These are phyloP conservation scores for Aurelia coerulea DNA, from an alignment of 30 jellyfish, hydroid and myxozoan genomes.

Conservation along the genomic window DNA sequence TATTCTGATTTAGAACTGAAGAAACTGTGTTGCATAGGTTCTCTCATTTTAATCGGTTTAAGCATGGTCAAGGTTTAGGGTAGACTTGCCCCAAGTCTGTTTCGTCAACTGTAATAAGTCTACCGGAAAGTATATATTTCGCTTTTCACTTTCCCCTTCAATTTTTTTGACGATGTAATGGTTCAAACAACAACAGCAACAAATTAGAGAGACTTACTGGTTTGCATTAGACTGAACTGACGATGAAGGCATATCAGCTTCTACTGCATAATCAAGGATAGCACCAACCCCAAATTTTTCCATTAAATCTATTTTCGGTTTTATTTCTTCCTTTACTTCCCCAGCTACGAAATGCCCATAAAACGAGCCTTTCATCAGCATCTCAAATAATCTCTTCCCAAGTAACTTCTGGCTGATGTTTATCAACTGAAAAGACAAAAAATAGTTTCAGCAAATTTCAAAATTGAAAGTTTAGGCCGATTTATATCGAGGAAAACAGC, in stretches of 20 bases:
- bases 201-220: background rate
- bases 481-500: too few relatives aligned
- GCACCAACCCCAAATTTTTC: slow-evolving; percentile 94
- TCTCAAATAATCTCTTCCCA: slow-evolving; percentile 79
- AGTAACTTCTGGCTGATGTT: slow-evolving; percentile 65
- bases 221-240: too few relatives aligned
- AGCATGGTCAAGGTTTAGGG: too few relatives aligned
- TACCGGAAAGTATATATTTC: too few relatives aligned
- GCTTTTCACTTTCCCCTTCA: too few relatives aligned
- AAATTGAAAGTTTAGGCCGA: background rate
- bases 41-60: too few relatives aligned
- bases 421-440: slow-evolving; percentile 63
- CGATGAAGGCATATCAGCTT: slow-evolving; percentile 87
- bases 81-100: too few relatives aligned
- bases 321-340: slow-evolving; percentile 79
- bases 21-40: too few relatives aligned
- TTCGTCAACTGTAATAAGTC: too few relatives aligned
- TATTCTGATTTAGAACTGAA: too few relatives aligned
- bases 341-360: slow-evolving; percentile 99
- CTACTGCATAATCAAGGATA: slow-evolving; percentile 95
- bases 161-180: too few relatives aligned
- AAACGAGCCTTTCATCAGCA: slow-evolving; percentile 76
- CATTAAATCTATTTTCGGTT: slow-evolving; percentile 72
- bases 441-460: background rate
- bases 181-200: background rate